These are phyloP conservation scores for Mechanitis mazaeus DNA, from an alignment of 2,888 invertebrate genomes.

Conservation along the genomic window DNA sequence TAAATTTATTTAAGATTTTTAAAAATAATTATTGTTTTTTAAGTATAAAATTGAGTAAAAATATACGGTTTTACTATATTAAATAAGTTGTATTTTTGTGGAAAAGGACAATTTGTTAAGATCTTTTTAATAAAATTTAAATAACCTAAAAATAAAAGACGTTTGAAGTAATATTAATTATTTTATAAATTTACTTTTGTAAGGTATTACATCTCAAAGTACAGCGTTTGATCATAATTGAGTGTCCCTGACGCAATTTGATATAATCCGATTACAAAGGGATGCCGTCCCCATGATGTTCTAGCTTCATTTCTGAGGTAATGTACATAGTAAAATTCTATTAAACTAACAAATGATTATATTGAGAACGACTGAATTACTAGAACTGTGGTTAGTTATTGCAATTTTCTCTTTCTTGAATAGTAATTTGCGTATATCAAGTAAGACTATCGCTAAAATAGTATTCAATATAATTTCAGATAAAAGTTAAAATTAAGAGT, in stretches of 20 bases:
- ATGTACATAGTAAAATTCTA: conserved; percentile 1
- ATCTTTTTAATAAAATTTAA: conserved; percentile 1
- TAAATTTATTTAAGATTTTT: too few species aligned
- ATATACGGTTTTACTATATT: neutral
- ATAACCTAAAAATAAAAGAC: conserved; percentile 5
- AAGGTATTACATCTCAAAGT: conserved; percentile 18
- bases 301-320: conserved; percentile 2
- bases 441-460: too few species aligned
- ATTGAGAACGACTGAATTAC: too few species aligned
- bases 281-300: conserved; percentile 23
- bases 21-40: too few species aligned
- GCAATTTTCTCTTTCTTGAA: too few species aligned
- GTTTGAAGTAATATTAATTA: conserved; percentile 7
- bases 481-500: too few species aligned
- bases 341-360: neutral
- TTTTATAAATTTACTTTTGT: conserved; percentile 18
- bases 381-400: too few species aligned
- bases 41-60: too few species aligned
- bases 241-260: conserved; percentile 27
- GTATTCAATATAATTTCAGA: too few species aligned
- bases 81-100: neutral
- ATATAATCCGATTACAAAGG: conserved; percentile 32
- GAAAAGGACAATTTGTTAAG: too few species aligned
- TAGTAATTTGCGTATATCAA: too few species aligned
- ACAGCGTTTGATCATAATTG: conserved; percentile 27